phyloP scores from a whole-genome alignment of 2,113 vertebrate species.

The Oxyura jamaicensis region DNA sequence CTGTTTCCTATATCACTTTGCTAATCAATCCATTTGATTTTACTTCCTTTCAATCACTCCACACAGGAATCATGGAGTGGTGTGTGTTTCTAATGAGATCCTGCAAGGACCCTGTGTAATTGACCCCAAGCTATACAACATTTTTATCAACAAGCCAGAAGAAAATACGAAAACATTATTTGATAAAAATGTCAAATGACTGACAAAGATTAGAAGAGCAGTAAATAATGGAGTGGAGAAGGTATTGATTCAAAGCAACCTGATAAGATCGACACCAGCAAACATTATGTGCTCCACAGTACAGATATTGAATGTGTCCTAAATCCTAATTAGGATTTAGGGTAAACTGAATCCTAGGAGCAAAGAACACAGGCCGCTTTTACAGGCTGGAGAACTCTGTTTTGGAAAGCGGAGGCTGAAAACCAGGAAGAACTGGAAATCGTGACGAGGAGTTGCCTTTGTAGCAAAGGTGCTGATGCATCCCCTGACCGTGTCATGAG shows the following conservation, averaged over 20 bases:
- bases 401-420: background rate
- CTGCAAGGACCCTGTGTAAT: conserved; percentile 32
- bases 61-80: background rate
- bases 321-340: conserved; percentile 45
- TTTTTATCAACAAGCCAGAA: conserved; percentile 59
- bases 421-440: background rate
- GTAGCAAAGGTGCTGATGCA: background rate
- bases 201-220: conserved; percentile 64
- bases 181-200: conserved; percentile 68
- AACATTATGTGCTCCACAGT: conserved; percentile 10
- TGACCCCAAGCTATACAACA: conserved; percentile 53
- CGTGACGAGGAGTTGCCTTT: background rate
- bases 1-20: conserved; percentile 7
- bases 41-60: background rate
- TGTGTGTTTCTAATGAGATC: conserved; percentile 54
- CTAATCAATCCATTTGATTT: conserved; percentile 50
- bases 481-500: background rate
- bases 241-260: conserved; percentile 60
- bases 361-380: background rate
- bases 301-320: conserved; percentile 4
- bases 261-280: conserved; percentile 67
- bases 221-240: conserved; percentile 67
- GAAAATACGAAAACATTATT: conserved; percentile 61
- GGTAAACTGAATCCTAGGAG: background rate
- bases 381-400: background rate